Conservation (phyloP, 2,888 invertebrate genomes). For the Eurois occulta region DNA sequence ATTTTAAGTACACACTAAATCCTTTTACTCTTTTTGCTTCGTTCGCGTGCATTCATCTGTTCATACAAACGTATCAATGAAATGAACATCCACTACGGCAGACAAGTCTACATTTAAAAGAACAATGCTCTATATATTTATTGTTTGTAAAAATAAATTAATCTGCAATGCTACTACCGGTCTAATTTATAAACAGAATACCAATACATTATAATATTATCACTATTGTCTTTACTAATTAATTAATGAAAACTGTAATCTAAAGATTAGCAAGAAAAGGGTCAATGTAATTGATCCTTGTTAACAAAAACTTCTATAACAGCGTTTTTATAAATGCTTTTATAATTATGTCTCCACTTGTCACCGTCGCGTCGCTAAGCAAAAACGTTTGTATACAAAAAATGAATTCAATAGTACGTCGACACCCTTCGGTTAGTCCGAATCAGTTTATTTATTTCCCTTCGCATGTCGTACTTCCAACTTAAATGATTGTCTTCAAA, state of each 20-base stretch:
- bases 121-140: conserved; percentile 8
- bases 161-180: neutral
- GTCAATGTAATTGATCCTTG: conserved; percentile 8
- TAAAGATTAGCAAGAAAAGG: neutral
- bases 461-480: conserved; percentile 59
- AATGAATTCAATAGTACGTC: conserved; percentile 37
- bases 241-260: neutral
- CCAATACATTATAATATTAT: neutral
- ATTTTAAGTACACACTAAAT: neutral
- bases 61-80: conserved; percentile 7
- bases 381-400: conserved; percentile 52
- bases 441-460: conserved; percentile 63
- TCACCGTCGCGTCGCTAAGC: conserved; percentile 11
- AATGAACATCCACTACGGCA: neutral
- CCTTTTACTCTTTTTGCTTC: neutral
- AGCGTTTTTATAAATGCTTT: conserved; percentile 13
- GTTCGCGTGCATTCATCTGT: conserved; percentile 8
- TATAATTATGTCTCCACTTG: conserved; percentile 39
- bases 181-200: neutral
- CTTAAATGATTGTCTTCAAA: conserved; percentile 68
- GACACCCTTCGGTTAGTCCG: conserved; percentile 51
- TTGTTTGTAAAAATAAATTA: conserved; percentile 18
- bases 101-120: neutral
- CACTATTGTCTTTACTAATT: neutral
- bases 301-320: conserved; percentile 8